phyloP scores from a whole-genome alignment of 2,888 invertebrate species.

The Agrotis puta region DNA sequence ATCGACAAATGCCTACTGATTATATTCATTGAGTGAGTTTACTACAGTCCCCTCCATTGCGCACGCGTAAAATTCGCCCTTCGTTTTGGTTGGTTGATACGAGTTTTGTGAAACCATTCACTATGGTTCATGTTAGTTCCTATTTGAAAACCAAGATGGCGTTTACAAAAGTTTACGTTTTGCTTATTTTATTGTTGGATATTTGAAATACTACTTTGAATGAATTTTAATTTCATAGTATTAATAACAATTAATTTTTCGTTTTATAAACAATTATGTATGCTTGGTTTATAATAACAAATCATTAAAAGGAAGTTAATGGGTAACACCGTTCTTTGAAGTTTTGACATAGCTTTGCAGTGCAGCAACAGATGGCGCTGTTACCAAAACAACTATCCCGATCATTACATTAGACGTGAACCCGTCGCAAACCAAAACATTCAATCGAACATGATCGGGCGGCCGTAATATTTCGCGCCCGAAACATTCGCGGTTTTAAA shows the following conservation, averaged over 20 bases:
- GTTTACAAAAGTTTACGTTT: neutral
- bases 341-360: conserved; percentile 2
- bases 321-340: conserved; percentile 9
- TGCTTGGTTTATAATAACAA: too few relatives aligned
- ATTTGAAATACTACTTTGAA: neutral
- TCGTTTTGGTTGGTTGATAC: conserved; percentile 71
- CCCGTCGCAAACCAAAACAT: conserved; percentile 81
- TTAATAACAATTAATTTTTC: accelerated
- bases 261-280: neutral
- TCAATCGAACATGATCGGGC: conserved; percentile 83
- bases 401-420: conserved; percentile 78
- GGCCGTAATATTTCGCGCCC: conserved; percentile 83
- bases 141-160: conserved; percentile 61
- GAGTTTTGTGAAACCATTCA: conserved; percentile 52
- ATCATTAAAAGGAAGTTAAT: neutral
- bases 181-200: neutral
- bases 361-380: conserved; percentile 71
- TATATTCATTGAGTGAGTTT: conserved; percentile 79
- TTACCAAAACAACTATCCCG: conserved; percentile 64
- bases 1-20: conserved; percentile 81
- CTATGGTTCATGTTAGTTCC: conserved; percentile 48
- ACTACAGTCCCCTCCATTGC: conserved; percentile 82
- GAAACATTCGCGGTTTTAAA: conserved; percentile 76
- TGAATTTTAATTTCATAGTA: too few relatives aligned
- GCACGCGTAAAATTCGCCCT: conserved; percentile 85